phyloP scores from a whole-genome alignment of 2,113 vertebrate genomes.

The Nothocercus julius region DNA sequence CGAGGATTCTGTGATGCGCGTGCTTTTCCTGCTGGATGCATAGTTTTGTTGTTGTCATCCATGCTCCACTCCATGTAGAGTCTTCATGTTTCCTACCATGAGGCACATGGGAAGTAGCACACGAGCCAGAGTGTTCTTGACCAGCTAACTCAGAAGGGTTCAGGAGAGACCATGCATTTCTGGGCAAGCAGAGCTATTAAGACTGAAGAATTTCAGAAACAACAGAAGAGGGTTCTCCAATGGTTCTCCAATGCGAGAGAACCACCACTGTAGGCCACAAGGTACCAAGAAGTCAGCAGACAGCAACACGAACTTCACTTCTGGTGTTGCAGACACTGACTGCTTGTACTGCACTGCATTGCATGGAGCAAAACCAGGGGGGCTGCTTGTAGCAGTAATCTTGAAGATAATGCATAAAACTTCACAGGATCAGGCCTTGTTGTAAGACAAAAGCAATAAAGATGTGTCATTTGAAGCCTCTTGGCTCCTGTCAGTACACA shows the following conservation, averaged over 20 bases:
- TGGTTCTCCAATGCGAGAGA: background rate
- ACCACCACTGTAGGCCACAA: background rate
- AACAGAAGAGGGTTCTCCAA: background rate
- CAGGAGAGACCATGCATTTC: background rate
- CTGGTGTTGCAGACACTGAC: background rate
- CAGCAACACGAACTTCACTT: background rate
- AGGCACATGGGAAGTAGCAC: background rate
- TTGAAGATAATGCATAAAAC: background rate
- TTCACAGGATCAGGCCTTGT: background rate
- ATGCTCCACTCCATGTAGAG: background rate
- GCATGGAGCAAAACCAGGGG: background rate
- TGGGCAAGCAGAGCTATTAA: background rate
- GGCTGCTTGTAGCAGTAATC: background rate
- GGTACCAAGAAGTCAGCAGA: background rate
- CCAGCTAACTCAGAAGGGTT: background rate
- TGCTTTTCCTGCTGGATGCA: background rate
- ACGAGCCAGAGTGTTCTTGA: background rate
- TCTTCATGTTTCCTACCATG: background rate
- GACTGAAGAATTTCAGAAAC: background rate
- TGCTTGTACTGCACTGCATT: background rate
- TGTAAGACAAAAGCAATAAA: background rate
- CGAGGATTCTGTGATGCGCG: background rate
- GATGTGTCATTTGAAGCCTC: slow-evolving; percentile 6
- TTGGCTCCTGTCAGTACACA: slow-evolving; percentile 2
- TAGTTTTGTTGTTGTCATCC: background rate